Evolutionary conservation across 2,888 invertebrate genomes (phyloP).

Genomic region (Junonia oenone): DNA sequence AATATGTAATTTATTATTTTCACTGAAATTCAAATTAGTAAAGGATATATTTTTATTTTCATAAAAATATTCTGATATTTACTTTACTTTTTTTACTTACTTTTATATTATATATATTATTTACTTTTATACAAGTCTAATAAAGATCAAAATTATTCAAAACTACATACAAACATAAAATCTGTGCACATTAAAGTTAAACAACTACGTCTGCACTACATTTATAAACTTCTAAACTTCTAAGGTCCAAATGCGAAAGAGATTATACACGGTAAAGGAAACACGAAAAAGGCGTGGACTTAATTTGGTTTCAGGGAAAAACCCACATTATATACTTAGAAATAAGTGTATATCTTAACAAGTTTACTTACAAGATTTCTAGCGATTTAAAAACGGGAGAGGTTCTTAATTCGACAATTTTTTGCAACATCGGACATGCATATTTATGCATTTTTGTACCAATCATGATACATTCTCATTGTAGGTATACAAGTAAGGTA

Average conservation of each 20-base stretch:
- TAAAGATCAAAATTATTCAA: neutral
- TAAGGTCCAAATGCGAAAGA: neutral
- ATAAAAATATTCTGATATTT: no score
- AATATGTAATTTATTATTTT: no score
- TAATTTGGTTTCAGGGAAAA: slow-evolving; percentile 26
- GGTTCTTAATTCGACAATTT: neutral
- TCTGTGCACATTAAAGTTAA: neutral
- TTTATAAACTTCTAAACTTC: neutral
- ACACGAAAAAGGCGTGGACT: slow-evolving; percentile 31
- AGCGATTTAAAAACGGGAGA: no score
- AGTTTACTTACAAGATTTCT: neutral
- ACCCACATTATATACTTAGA: neutral
- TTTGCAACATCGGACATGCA: no score
- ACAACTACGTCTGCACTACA: neutral
- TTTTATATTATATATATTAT: no score
- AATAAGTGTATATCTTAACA: neutral
- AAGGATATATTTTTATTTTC: no score
- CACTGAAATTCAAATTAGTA: no score
- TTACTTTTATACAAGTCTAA: no score
- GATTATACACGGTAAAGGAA: slow-evolving; percentile 4
- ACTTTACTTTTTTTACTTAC: no score
- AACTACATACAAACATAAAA: neutral
- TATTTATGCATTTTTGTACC: no score
- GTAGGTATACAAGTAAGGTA: no score
- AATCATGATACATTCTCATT: no score